Evolutionary conservation across 1,140 invertebrate species (phyloP), one percentile per base, ranked within the genome.

Genomic region (Aphelenchoides avenae): DNA sequence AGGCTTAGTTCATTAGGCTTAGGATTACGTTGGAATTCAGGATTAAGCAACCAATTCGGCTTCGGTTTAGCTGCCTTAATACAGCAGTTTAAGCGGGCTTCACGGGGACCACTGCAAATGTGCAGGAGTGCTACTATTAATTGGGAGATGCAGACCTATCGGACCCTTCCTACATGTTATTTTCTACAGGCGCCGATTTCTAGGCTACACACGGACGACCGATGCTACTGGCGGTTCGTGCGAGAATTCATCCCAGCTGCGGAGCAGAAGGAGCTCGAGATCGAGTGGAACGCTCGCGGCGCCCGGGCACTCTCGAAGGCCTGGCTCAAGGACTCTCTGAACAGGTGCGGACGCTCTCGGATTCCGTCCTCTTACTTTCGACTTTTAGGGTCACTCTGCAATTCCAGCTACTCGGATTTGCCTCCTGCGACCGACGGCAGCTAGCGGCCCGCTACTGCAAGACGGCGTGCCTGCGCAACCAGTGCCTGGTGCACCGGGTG

Each of bases 271-370:
- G 65, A 68, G 37, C 36, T 66, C 2, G 47, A 47, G 5, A 47
- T 44, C 5, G 49, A 60, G 30, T 66, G 64, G 58, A 52, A 55
- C 15, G 36, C 57, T 46, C 33, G 34, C 1, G 56, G 60, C 26
- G 46, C 43, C 20, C 40, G 64, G 2, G 34, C 40, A 1, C 15
- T 66, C 18, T 67, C 64, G 1, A 27, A 59, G 9, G 64, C 66
- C 9, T 66, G 64, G 64, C 31, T 66, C 13, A 66, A 66, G 33
- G 52, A 62, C 22, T 61, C 64, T 15, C 42, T 66, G 24, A 66
- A 68, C 48, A 66, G 30, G 49, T 55, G 50, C 41, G 24, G 39
- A 34, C 27, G 34, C 56, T 24, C 13, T 62, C 13, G 18, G 37
- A 4, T 59, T 65, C 11, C 5, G 27, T 2, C 7, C 13, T 15